Evolutionary conservation across 2,113 vertebrate genomes (phyloP).

Genomic region (Percopsis transmontana): DNA sequence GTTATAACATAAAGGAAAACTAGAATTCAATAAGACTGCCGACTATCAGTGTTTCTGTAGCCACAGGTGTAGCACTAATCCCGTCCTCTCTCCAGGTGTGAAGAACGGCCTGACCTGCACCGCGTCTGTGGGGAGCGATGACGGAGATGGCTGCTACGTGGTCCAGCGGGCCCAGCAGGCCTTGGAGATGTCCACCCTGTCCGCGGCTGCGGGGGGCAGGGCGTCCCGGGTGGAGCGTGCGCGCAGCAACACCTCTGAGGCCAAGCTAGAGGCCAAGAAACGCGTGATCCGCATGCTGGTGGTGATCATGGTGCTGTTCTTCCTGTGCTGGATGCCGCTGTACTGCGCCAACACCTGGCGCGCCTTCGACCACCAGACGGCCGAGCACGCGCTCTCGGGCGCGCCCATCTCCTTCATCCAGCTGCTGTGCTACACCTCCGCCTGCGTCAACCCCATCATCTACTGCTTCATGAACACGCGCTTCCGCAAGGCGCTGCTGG

Average conservation of each 20-base stretch:
- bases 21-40: too few species aligned
- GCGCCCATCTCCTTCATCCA: constrained; percentile 95
- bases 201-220: not conserved
- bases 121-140: constrained; percentile 61
- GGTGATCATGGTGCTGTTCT: constrained; percentile 91
- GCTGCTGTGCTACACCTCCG: constrained; percentile 87
- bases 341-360: constrained; percentile 93
- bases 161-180: constrained; percentile 72
- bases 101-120: constrained; percentile 62
- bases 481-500: constrained; percentile 86
- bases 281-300: constrained; percentile 94
- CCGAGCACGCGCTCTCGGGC: constrained; percentile 83
- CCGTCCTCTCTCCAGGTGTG: constrained; percentile 57
- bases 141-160: constrained; percentile 88
- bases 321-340: constrained; percentile 94
- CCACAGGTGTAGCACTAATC: too few species aligned
- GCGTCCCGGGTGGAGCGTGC: constrained; percentile 70
- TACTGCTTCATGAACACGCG: constrained; percentile 99
- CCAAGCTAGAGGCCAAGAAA: constrained; percentile 91
- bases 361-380: constrained; percentile 82
- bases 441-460: constrained; percentile 92
- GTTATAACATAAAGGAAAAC: too few species aligned
- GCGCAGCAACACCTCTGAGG: constrained; percentile 81
- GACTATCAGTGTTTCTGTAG: too few species aligned
- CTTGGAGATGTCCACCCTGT: constrained; percentile 86